phyloP scores from a whole-genome alignment of 2,888 invertebrate species.

The Cryptus armator region DNA sequence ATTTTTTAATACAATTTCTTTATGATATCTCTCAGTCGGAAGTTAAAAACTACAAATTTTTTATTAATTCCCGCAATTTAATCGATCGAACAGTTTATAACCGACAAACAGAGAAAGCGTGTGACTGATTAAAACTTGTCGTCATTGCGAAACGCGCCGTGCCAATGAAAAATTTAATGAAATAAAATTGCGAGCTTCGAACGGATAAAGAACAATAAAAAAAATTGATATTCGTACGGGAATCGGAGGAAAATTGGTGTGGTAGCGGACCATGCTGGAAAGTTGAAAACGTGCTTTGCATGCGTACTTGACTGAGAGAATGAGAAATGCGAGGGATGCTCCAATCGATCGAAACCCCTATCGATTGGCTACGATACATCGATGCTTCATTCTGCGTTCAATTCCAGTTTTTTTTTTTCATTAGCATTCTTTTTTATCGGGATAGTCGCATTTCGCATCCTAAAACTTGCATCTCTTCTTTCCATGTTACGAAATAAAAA shows the following conservation, averaged over 20 bases:
- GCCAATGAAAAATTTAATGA: slow-evolving; percentile 43
- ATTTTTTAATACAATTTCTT: too few relatives aligned
- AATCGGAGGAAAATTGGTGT: slow-evolving; percentile 67
- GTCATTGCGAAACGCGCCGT: background rate
- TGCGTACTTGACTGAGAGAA: slow-evolving; percentile 51
- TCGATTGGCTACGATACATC: slow-evolving; percentile 68
- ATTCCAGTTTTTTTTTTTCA: slow-evolving; percentile 73
- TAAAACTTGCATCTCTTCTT: background rate
- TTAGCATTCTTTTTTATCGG: slow-evolving; percentile 75
- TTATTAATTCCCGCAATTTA: background rate
- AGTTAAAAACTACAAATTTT: too few relatives aligned
- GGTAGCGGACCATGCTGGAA: slow-evolving; percentile 64
- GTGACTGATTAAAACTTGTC: background rate
- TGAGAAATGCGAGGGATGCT: slow-evolving; percentile 43
- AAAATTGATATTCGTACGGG: slow-evolving; percentile 64
- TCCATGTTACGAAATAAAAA: background rate
- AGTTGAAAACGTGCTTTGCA: slow-evolving; percentile 73
- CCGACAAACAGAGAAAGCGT: background rate
- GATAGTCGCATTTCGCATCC: slow-evolving; percentile 69
- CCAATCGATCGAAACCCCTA: slow-evolving; percentile 65
- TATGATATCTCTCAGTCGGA: too few relatives aligned
- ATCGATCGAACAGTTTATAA: background rate
- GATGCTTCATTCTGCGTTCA: slow-evolving; percentile 38
- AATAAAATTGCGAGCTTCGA: slow-evolving; percentile 44
- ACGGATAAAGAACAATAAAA: background rate